Percentiles rank a stretch among this genome's conserved stretches.
These are phyloP conservation scores for Cheilosia vernalis DNA, from an alignment of 2,888 invertebrate genomes.

Conservation along the genomic window DNA sequence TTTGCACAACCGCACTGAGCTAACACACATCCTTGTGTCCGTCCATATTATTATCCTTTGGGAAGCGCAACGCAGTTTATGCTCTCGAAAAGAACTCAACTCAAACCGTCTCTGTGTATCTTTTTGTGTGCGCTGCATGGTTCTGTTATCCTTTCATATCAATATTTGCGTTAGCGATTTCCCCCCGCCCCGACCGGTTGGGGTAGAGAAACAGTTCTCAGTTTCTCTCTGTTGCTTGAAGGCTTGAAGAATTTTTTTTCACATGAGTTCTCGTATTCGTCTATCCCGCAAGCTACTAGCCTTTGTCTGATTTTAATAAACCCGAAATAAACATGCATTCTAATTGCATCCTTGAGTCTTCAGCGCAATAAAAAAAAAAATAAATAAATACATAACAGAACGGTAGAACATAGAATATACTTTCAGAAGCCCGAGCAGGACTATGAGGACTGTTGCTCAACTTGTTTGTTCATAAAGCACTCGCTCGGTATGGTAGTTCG, in stretches of 20 bases:
- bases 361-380: slow-evolving; percentile 12
- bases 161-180: slow-evolving; percentile 71
- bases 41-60: slow-evolving; percentile 34
- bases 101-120: slow-evolving; percentile 32
- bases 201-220: neutral
- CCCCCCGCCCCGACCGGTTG: slow-evolving; percentile 14
- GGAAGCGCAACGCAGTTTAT: slow-evolving; percentile 29
- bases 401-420: neutral
- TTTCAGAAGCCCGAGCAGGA: neutral
- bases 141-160: slow-evolving; percentile 59
- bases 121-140: slow-evolving; percentile 14
- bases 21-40: slow-evolving; percentile 30
- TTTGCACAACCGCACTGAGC: slow-evolving; percentile 42
- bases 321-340: slow-evolving; percentile 70
- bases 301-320: slow-evolving; percentile 71
- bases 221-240: slow-evolving; percentile 1
- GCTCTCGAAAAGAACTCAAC: slow-evolving; percentile 20
- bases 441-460: slow-evolving; percentile 38
- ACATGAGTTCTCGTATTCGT: slow-evolving; percentile 18
- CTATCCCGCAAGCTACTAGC: slow-evolving; percentile 20
- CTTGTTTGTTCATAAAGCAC: slow-evolving; percentile 66
- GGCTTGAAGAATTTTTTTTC: slow-evolving; percentile 58
- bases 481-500: slow-evolving; percentile 59
- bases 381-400: neutral
- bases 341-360: slow-evolving; percentile 65